Conservation (phyloP, 2,888 invertebrate genomes). For the Meghimatium bilineatum region DNA sequence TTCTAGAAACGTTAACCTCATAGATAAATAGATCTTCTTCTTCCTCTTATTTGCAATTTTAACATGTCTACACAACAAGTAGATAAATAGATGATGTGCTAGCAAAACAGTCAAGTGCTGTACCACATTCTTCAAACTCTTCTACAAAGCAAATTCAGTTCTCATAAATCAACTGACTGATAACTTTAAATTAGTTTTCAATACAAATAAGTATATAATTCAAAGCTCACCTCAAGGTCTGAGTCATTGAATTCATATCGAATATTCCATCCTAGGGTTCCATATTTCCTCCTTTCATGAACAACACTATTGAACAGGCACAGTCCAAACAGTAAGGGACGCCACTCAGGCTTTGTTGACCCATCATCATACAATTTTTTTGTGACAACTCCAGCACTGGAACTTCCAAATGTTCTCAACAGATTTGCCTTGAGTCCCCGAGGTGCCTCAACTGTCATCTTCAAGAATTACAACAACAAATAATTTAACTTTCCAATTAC, state of each 20-base stretch:
- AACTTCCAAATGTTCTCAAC: constrained; percentile 72
- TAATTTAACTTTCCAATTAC: background rate
- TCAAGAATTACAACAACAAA: constrained; percentile 15
- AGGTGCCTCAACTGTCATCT: constrained; percentile 77
- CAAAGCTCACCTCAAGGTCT: constrained; percentile 72
- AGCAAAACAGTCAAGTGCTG: too few relatives aligned
- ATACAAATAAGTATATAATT: background rate
- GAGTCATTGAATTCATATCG: constrained; percentile 77
- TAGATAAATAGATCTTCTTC: too few relatives aligned
- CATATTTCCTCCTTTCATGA: constrained; percentile 77
- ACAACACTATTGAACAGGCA: constrained; percentile 77
- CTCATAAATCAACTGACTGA: too few relatives aligned
- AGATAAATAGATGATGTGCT: too few relatives aligned
- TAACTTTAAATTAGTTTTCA: too few relatives aligned
- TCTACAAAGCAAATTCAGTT: too few relatives aligned
- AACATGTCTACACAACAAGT: too few relatives aligned
- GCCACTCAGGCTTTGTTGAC: constrained; percentile 64
- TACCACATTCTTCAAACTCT: too few relatives aligned
- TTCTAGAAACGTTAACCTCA: too few relatives aligned
- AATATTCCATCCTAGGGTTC: constrained; percentile 77
- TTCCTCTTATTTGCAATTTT: too few relatives aligned
- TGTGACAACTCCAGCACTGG: constrained; percentile 72
- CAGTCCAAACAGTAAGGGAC: constrained; percentile 74
- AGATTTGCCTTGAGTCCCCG: constrained; percentile 75
- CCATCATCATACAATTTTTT: constrained; percentile 70